Evolutionary conservation across 1,140 invertebrate species (phyloP).

Genomic region (Rhyzopertha dominica): DNA sequence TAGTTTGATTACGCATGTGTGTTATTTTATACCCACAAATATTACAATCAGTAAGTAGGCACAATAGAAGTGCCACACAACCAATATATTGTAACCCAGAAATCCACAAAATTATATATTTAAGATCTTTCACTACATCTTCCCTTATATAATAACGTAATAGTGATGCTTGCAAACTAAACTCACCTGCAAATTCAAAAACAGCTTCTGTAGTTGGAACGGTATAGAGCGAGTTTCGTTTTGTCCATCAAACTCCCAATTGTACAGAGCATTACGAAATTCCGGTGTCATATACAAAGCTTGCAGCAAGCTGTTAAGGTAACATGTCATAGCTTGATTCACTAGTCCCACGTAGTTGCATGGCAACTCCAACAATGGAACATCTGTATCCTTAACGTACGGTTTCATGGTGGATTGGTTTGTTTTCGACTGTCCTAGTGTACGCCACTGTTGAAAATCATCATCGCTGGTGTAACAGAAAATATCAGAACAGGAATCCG

Average conservation of each 20-base stretch:
- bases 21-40: no score
- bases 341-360: slow-evolving; percentile 77
- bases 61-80: no score
- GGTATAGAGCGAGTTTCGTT: slow-evolving; percentile 72
- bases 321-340: slow-evolving; percentile 94
- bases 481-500: slow-evolving; percentile 17
- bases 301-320: slow-evolving; percentile 86
- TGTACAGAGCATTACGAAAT: slow-evolving; percentile 85
- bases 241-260: slow-evolving; percentile 75
- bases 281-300: slow-evolving; percentile 93
- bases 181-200: slow-evolving; percentile 70
- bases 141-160: no score
- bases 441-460: slow-evolving; percentile 5
- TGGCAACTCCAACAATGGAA: slow-evolving; percentile 15
- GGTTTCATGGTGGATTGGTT: no score
- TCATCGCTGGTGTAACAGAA: slow-evolving; percentile 5
- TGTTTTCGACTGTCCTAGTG: no score
- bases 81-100: no score
- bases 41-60: no score
- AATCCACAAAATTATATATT: no score
- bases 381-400: slow-evolving; percentile 3
- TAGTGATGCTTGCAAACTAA: no score
- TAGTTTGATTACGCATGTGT: no score
- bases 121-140: no score
- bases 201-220: slow-evolving; percentile 83